Percentiles rank a stretch among this genome's conserved stretches.
Evolutionary conservation across 2,113 vertebrate species (phyloP).

Genomic region (Canis aureus): DNA sequence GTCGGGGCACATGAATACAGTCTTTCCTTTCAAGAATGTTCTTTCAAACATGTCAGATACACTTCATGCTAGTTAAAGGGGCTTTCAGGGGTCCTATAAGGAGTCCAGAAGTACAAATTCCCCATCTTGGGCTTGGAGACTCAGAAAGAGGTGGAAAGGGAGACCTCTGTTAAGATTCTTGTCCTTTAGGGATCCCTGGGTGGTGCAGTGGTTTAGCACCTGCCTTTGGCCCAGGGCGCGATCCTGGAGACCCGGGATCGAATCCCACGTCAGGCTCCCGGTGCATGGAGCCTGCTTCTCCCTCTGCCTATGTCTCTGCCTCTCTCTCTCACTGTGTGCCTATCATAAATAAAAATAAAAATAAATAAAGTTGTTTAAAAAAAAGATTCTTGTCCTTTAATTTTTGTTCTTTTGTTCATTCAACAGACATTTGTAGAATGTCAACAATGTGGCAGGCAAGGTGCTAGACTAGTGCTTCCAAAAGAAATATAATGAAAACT

Average conservation of each 20-base stretch:
- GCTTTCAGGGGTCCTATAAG: slow-evolving; percentile 1
- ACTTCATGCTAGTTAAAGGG: slow-evolving; percentile 37
- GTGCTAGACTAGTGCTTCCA: neutral
- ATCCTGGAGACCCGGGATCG: no score
- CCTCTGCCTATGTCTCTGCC: no score
- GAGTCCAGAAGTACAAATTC: neutral
- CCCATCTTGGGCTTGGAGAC: neutral
- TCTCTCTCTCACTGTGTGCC: no score
- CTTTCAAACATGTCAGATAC: slow-evolving; percentile 26
- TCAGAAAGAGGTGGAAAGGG: slow-evolving; percentile 20
- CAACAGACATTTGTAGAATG: neutral
- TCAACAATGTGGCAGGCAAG: neutral
- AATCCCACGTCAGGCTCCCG: no score
- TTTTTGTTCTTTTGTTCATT: slow-evolving; percentile 52
- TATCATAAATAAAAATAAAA: no score
- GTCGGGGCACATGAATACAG: neutral
- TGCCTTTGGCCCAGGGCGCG: no score
- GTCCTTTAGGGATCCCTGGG: neutral
- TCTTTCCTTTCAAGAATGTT: slow-evolving; percentile 15
- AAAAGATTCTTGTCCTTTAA: neutral
- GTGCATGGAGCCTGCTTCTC: no score
- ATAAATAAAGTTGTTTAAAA: no score
- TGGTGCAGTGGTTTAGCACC: no score
- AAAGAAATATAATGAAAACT: neutral
- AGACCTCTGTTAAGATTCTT: neutral